phyloP scores from a whole-genome alignment of 2,797 vertebrate species.

The Sternotherus odoratus region DNA sequence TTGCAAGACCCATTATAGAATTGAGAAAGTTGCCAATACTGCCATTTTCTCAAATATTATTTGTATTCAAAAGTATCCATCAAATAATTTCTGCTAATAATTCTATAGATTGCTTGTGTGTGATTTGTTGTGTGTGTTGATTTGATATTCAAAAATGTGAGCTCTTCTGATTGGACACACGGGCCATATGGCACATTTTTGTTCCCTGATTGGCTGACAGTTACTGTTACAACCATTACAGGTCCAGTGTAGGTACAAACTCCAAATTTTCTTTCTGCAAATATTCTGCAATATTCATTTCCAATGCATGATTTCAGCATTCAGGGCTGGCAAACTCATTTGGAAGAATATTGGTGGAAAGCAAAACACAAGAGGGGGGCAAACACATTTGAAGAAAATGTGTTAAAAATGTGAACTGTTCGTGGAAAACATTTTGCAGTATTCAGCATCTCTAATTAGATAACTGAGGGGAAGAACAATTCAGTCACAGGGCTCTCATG shows the following conservation, averaged over 20 bases:
- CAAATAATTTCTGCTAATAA: background rate
- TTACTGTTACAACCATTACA: background rate
- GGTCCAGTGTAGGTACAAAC: no score
- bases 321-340: background rate
- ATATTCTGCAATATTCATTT: background rate
- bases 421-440: background rate
- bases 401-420: background rate
- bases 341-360: background rate
- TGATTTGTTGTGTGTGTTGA: no score
- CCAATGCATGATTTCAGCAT: no score
- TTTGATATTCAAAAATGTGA: background rate
- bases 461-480: background rate
- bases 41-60: background rate
- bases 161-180: background rate
- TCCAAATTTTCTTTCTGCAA: background rate
- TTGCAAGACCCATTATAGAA: background rate
- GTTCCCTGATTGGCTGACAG: background rate
- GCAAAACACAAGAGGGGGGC: background rate
- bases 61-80: background rate
- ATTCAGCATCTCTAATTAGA: background rate
- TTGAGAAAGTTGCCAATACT: rapidly evolving
- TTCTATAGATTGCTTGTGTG: background rate
- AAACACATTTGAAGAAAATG: background rate
- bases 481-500: background rate
- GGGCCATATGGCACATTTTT: no score